Percentiles rank a stretch among this genome's conserved stretches.
Evolutionary conservation across 2,113 vertebrate genomes (phyloP).

Genomic region (Carettochelys insculpta): DNA sequence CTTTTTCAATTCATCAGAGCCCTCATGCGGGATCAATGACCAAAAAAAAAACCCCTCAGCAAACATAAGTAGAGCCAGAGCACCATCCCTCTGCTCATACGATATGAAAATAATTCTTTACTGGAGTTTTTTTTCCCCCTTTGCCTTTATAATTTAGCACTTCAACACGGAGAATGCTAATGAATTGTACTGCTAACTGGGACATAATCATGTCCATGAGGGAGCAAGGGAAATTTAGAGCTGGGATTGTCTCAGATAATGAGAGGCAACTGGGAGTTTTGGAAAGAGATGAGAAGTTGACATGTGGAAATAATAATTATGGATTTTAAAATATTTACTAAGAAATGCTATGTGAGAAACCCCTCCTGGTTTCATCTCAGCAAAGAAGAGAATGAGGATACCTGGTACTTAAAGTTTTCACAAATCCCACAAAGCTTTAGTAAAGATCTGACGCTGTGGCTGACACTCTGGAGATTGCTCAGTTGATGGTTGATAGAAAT

Average conservation of each 20-base stretch:
- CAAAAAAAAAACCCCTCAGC: constrained; percentile 45
- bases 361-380: constrained; percentile 28
- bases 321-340: constrained; percentile 71
- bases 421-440: constrained; percentile 57
- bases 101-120: constrained; percentile 54
- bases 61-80: constrained; percentile 53
- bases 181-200: constrained; percentile 71
- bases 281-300: constrained; percentile 46
- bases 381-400: constrained; percentile 55
- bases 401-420: constrained; percentile 62
- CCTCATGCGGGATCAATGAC: constrained; percentile 26
- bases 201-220: constrained; percentile 65
- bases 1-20: constrained; percentile 17
- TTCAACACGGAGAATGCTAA: constrained; percentile 66
- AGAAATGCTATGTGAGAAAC: constrained; percentile 26
- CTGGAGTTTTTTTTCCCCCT: constrained; percentile 36
- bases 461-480: constrained; percentile 30
- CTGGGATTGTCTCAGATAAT: constrained; percentile 64
- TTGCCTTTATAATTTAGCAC: constrained; percentile 62
- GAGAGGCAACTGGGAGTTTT: constrained; percentile 68
- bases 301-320: constrained; percentile 71
- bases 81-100: constrained; percentile 31
- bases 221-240: constrained; percentile 74
- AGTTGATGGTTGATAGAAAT: constrained; percentile 40
- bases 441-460: constrained; percentile 42